These are phyloP conservation scores for Drosophila setosimentum DNA, from an alignment of 2,888 invertebrate genomes.

Conservation along the genomic window DNA sequence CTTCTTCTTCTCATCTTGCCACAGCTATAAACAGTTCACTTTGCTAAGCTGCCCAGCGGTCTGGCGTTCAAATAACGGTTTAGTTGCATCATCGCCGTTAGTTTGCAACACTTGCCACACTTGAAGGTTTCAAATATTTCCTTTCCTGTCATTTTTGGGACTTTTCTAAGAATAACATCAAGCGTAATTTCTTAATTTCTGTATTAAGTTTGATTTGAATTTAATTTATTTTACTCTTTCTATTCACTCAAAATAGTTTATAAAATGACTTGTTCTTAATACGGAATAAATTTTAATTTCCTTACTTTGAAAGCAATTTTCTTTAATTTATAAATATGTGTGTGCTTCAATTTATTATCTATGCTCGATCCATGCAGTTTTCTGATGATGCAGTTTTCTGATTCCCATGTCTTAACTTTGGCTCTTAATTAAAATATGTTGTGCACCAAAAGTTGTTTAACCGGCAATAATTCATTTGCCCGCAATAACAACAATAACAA, in stretches of 20 bases:
- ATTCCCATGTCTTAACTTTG: constrained; percentile 62
- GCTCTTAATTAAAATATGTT: constrained; percentile 65
- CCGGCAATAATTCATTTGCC: constrained; percentile 64
- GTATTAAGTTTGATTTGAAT: background rate
- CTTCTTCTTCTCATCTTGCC: background rate
- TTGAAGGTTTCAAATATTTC: background rate
- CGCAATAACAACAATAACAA: constrained; percentile 28
- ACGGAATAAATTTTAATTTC: background rate
- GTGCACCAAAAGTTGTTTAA: constrained; percentile 59
- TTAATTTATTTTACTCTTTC: background rate
- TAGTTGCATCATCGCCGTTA: constrained; percentile 38
- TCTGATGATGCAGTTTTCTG: no score
- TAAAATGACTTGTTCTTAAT: background rate
- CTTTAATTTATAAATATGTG: background rate
- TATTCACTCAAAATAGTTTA: background rate
- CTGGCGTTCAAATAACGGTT: constrained; percentile 46
- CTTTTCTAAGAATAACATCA: background rate
- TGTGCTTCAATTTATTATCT: background rate
- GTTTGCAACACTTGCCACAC: constrained; percentile 17
- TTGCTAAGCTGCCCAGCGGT: constrained; percentile 3
- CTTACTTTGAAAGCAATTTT: background rate
- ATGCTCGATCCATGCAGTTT: background rate
- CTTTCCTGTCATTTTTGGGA: no score
- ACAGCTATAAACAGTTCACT: background rate
- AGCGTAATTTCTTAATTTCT: background rate